These are phyloP conservation scores for Odontocerum albicorne DNA, from an alignment of 2,888 invertebrate species.

Conservation along the genomic window DNA sequence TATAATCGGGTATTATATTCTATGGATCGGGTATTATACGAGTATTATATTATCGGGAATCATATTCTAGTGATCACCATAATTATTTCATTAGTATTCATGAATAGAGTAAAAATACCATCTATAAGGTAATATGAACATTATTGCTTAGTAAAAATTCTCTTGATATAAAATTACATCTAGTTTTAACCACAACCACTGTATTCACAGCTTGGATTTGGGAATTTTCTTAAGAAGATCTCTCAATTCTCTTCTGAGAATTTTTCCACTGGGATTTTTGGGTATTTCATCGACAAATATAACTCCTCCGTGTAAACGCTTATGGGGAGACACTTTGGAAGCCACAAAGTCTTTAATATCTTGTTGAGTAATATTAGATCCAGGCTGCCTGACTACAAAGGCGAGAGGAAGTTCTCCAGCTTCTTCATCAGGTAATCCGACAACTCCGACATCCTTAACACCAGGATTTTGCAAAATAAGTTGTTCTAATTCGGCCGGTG, in stretches of 20 bases:
- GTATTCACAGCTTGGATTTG: slow-evolving; percentile 2
- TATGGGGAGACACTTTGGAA: slow-evolving; percentile 50
- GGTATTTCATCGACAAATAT: slow-evolving; percentile 67
- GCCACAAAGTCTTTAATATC: slow-evolving; percentile 61
- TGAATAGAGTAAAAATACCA: too few species aligned
- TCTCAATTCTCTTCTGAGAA: slow-evolving; percentile 61
- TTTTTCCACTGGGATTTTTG: slow-evolving; percentile 70
- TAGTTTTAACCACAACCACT: not conserved
- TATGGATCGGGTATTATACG: too few species aligned
- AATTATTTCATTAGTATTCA: too few species aligned
- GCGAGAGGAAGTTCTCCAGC: slow-evolving; percentile 78
- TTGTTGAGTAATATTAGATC: slow-evolving; percentile 50
- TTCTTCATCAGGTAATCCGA: slow-evolving; percentile 71
- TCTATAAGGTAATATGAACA: not conserved
- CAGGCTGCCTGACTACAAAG: slow-evolving; percentile 68
- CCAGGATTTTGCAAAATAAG: slow-evolving; percentile 69
- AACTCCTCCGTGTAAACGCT: slow-evolving; percentile 68
- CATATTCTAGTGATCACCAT: too few species aligned
- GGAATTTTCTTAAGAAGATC: slow-evolving; percentile 43
- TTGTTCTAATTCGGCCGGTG: slow-evolving; percentile 87
- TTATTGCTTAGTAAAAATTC: not conserved
- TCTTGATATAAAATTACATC: not conserved
- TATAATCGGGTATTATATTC: too few species aligned
- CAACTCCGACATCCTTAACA: slow-evolving; percentile 78
- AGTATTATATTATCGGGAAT: too few species aligned